phyloP scores from a whole-genome alignment of 2,113 vertebrate genomes.

The Macquaria australasica region DNA sequence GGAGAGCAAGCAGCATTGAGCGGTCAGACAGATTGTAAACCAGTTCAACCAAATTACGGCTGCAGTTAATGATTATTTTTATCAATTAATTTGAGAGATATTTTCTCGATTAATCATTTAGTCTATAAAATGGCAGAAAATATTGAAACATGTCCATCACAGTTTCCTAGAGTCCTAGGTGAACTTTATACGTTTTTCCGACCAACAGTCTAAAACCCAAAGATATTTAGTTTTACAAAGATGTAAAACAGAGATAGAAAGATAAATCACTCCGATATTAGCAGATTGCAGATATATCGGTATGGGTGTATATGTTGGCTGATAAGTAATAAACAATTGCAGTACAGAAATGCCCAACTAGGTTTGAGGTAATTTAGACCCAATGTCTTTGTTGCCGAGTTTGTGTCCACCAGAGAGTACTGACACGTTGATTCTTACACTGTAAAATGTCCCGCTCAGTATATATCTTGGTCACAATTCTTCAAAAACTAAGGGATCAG shows the following conservation, averaged over 20 bases:
- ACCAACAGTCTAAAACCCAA: neutral
- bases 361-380: neutral
- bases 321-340: too few relatives aligned
- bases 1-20: neutral
- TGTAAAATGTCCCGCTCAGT: neutral
- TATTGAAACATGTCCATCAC: too few relatives aligned
- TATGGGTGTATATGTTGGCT: too few relatives aligned
- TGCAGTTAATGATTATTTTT: neutral
- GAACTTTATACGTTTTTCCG: neutral
- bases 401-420: too few relatives aligned
- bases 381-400: too few relatives aligned
- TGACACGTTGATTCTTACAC: neutral
- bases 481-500: neutral
- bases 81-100: neutral
- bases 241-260: neutral
- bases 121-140: neutral
- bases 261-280: too few relatives aligned
- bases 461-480: neutral
- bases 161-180: too few relatives aligned
- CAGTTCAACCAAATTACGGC: neutral
- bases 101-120: neutral
- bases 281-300: too few relatives aligned
- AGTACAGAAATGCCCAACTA: neutral
- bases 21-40: slow-evolving; percentile 9
- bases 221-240: neutral